Base-by-base conservation (phyloP, 1,140 invertebrate genomes). In the Adoxophyes honmai region DNA sequence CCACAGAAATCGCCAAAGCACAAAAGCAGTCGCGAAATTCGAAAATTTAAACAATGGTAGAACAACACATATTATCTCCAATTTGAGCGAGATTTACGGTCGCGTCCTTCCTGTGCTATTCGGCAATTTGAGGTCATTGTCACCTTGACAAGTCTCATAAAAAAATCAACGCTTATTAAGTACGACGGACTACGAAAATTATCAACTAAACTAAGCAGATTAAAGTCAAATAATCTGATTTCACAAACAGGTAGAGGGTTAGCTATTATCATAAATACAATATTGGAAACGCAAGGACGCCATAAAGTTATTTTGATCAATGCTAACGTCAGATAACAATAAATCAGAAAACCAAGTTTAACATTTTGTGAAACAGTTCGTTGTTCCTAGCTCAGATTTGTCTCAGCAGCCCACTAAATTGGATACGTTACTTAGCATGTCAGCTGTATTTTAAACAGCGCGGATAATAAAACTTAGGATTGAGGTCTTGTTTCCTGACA, bases 311-410 rank as follows among this genome's bases (percentile, higher is more conserved):
- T 66, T 71, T 71, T 68, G 66, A 71, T 75, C 64, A 68, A 69
- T 66, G 62, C 68, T 63, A 71, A 74, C 71, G 63, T 33, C 52
- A 60, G 56, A 38, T 48, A 59, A 62, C 52, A 66, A 70, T 75
- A 75, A 75, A 75, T 73, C 68, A 70, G 64, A 64, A 68, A 73
- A 71, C 59, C 66, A 73, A 68, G 63, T 69, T 70, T 68, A 66
- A 73, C 68, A 75, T 68, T 68, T 70, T 66, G 68, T 78, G 70
- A 70, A 78, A 78, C 75, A 73, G 73, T 6, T 28, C 6, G 64
- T 78, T 70, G 75, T 71, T 67, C 59, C 55, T 51, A 42, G 57
- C 58, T 55, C 59, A 55, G 64, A 63, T 73, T 67, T 70, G 65
- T 73, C 62, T 53, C 66, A 44, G 68, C 48, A 61, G 56, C 54